Percentiles rank a stretch among this genome's conserved stretches.
Evolutionary conservation across 2,797 vertebrate genomes (phyloP).

Genomic region (Cirrhinus mrigala): DNA sequence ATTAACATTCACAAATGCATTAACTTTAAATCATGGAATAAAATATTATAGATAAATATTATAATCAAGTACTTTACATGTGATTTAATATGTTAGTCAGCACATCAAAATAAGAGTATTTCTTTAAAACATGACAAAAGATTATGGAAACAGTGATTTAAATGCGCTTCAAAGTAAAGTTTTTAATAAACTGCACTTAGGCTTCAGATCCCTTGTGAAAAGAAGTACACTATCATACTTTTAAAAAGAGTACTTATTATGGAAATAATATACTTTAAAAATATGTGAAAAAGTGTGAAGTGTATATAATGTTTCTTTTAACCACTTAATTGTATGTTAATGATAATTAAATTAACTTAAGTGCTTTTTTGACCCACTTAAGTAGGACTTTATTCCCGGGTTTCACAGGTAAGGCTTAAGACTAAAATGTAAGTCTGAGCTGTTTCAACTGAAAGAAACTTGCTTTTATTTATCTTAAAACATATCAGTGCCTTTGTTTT

Average conservation of each 20-base stretch:
- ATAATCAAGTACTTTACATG: neutral
- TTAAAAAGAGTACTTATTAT: neutral
- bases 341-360: neutral
- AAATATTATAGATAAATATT: neutral
- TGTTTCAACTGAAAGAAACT: no score
- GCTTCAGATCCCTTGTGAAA: neutral
- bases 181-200: neutral
- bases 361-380: neutral
- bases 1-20: neutral
- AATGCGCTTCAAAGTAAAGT: neutral
- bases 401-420: no score
- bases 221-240: neutral
- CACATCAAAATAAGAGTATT: neutral
- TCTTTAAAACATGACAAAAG: neutral
- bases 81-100: neutral
- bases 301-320: neutral
- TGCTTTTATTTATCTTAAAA: no score
- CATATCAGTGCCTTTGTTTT: no score
- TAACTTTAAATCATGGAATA: neutral
- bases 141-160: neutral
- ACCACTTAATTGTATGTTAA: neutral
- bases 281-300: neutral
- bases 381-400: neutral
- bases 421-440: no score
- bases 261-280: neutral